Percentiles rank a stretch among this genome's conserved stretches.
phyloP scores from a whole-genome alignment of 2,113 vertebrate species.

The Sylvilagus bachmani region DNA sequence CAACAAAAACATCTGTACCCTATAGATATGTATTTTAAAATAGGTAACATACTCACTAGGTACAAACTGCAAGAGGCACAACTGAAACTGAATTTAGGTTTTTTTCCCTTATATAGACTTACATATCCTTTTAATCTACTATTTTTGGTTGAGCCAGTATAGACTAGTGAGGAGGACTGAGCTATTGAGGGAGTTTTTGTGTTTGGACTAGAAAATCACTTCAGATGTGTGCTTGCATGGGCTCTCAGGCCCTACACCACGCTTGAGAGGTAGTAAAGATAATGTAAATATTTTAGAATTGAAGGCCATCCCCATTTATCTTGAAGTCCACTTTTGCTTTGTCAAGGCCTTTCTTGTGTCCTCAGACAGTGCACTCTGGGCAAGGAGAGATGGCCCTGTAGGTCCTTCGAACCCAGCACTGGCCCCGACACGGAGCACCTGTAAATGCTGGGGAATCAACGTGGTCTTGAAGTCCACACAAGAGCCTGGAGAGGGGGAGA shows the following conservation, averaged over 20 bases:
- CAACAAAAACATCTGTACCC: constrained; percentile 8
- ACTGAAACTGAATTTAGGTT: not conserved
- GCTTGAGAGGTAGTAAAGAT: not conserved
- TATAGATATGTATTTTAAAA: not conserved
- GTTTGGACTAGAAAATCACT: constrained; percentile 56
- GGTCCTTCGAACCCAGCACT: not conserved
- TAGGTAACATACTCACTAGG: not conserved
- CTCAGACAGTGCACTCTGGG: not conserved
- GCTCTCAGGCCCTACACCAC: not conserved
- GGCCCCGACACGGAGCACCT: not conserved
- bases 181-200: constrained; percentile 48
- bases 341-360: constrained; percentile 8
- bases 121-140: not conserved
- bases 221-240: not conserved
- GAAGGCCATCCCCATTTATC: not conserved
- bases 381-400: not conserved
- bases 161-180: constrained; percentile 14
- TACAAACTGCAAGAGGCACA: constrained; percentile 47
- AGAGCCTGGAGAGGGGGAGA: not conserved
- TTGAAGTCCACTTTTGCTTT: not conserved
- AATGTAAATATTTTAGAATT: constrained; percentile 34
- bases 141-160: constrained; percentile 49
- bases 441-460: not conserved
- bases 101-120: constrained; percentile 24
- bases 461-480: not conserved